phyloP scores from a whole-genome alignment of 1,140 invertebrate species.

The Saccostrea cuccullata region DNA sequence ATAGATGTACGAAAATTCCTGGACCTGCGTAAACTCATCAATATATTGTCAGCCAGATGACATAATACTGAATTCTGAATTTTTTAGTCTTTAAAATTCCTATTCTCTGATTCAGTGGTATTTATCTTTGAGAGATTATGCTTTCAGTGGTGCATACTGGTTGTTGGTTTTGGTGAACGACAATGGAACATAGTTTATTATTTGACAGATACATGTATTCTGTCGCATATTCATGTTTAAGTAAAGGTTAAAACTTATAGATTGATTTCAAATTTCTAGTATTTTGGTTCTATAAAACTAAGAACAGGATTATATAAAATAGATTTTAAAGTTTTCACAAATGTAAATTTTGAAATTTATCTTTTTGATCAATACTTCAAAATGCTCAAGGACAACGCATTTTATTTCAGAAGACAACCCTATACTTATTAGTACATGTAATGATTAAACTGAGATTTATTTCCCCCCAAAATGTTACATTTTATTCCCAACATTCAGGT shows the following conservation, averaged over 20 bases:
- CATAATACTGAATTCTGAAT: conserved; percentile 20
- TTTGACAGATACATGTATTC: not conserved
- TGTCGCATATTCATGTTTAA: not conserved
- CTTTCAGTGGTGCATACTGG: not conserved
- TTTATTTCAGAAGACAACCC: too few relatives aligned
- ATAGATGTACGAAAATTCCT: conserved; percentile 18
- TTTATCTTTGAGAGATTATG: not conserved
- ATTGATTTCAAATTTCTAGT: not conserved
- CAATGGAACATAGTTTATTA: not conserved
- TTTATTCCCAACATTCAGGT: too few relatives aligned
- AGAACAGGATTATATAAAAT: not conserved
- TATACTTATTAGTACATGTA: too few relatives aligned
- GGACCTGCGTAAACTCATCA: conserved; percentile 22
- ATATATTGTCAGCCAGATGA: conserved; percentile 13
- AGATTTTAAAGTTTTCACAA: too few relatives aligned
- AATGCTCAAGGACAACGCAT: too few relatives aligned
- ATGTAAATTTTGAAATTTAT: too few relatives aligned
- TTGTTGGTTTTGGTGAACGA: not conserved
- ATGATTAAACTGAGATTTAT: too few relatives aligned
- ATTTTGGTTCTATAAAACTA: not conserved
- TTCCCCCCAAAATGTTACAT: too few relatives aligned
- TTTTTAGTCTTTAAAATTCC: conserved; percentile 7
- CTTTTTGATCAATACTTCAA: too few relatives aligned
- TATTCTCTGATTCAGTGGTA: conserved; percentile 21
- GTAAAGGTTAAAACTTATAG: not conserved